These are phyloP conservation scores for Temnothorax unifasciatus DNA, from an alignment of 2,888 invertebrate species.

Conservation along the genomic window DNA sequence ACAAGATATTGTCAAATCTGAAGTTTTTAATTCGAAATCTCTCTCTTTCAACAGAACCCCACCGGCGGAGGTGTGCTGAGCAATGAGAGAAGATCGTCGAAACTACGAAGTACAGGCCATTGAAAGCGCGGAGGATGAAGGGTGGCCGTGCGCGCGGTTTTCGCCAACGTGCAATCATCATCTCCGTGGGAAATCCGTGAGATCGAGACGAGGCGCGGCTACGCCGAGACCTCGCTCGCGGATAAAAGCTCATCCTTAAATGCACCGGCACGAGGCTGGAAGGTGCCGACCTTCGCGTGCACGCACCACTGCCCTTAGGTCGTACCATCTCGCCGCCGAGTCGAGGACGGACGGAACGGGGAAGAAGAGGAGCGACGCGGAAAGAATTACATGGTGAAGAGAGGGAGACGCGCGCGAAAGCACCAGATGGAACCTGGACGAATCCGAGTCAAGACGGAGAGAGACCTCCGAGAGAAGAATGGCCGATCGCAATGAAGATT, in stretches of 20 bases:
- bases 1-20: background rate
- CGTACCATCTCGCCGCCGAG: constrained; percentile 66
- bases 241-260: constrained; percentile 62
- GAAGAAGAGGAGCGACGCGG: constrained; percentile 59
- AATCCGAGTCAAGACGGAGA: constrained; percentile 59
- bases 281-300: constrained; percentile 80
- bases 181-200: constrained; percentile 79
- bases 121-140: constrained; percentile 12
- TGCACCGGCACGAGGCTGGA: constrained; percentile 45
- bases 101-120: background rate
- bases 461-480: constrained; percentile 80
- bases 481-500: constrained; percentile 85
- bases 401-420: constrained; percentile 54
- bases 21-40: constrained; percentile 12
- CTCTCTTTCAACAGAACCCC: background rate
- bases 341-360: constrained; percentile 54
- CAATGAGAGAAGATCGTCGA: constrained; percentile 34
- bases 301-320: constrained; percentile 83
- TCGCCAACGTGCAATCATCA: constrained; percentile 73
- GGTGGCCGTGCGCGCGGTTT: constrained; percentile 44
- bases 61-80: background rate
- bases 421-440: constrained; percentile 73
- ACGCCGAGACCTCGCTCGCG: constrained; percentile 31
- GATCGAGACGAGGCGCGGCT: constrained; percentile 49
- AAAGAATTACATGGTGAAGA: constrained; percentile 14